phyloP scores from a whole-genome alignment of 2,113 vertebrate genomes.

The Melanostigma gelatinosum region DNA sequence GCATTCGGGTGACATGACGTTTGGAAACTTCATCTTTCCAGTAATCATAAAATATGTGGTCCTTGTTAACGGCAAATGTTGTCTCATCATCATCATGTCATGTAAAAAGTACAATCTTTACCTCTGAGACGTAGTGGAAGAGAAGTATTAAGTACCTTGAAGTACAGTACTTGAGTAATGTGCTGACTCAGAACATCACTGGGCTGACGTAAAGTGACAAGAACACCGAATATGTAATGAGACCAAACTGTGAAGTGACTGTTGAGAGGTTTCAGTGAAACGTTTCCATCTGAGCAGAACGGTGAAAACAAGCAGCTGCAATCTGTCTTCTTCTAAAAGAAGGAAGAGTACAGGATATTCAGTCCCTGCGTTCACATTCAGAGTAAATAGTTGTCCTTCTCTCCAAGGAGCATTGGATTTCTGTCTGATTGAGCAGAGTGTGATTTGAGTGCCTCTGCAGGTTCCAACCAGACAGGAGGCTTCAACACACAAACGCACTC shows the following conservation, averaged over 20 bases:
- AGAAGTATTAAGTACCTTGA: neutral
- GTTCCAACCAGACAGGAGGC: conserved; percentile 27
- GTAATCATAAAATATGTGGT: neutral
- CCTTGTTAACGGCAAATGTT: neutral
- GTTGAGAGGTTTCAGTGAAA: conserved; percentile 4
- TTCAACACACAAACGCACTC: neutral
- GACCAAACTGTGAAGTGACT: neutral
- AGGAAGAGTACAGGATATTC: neutral
- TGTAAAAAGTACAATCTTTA: too few relatives aligned
- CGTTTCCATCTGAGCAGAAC: conserved; percentile 12
- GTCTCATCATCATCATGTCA: neutral
- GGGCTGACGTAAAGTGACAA: neutral
- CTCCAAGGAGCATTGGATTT: conserved; percentile 47
- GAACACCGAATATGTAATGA: neutral
- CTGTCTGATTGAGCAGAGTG: conserved; percentile 35
- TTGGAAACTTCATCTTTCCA: neutral
- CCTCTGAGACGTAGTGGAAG: too few relatives aligned
- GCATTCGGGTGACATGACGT: neutral
- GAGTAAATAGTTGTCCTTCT: conserved; percentile 17
- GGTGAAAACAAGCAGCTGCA: conserved; percentile 13
- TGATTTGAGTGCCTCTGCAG: conserved; percentile 45
- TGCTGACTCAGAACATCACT: neutral
- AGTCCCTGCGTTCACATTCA: neutral
- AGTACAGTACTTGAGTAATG: neutral
- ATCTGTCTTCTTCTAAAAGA: neutral